phyloP scores from a whole-genome alignment of 2,888 invertebrate species.

The Cordilura impudica region DNA sequence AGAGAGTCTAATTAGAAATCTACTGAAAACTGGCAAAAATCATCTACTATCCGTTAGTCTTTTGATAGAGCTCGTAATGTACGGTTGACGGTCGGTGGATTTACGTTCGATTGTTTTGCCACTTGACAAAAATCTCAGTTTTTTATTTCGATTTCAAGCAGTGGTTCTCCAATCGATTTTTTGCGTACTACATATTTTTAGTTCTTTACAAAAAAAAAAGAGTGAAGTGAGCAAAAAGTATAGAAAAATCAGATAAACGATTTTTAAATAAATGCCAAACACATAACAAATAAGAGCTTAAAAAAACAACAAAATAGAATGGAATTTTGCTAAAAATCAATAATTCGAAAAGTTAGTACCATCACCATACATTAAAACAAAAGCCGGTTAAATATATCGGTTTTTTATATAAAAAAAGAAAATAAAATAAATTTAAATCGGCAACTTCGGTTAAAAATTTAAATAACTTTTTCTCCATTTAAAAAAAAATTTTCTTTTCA shows the following conservation, averaged over 20 bases:
- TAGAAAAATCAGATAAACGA: constrained; percentile 18
- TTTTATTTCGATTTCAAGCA: constrained; percentile 17
- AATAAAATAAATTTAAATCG: not conserved
- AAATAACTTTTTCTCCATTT: not conserved
- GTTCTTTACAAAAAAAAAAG: too few relatives aligned
- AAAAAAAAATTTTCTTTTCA: constrained; percentile 3
- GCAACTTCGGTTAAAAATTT: not conserved
- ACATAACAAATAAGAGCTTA: constrained; percentile 25
- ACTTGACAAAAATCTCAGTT: constrained; percentile 48
- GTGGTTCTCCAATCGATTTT: constrained; percentile 57
- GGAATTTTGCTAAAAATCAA: constrained; percentile 62
- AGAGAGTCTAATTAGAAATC: constrained; percentile 51
- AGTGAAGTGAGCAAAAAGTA: constrained; percentile 37
- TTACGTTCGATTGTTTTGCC: constrained; percentile 11
- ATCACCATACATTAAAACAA: not conserved
- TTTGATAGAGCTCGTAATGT: constrained; percentile 51
- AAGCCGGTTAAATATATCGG: constrained; percentile 32
- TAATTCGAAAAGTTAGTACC: constrained; percentile 53
- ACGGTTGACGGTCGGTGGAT: constrained; percentile 43
- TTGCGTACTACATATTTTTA: constrained; percentile 38
- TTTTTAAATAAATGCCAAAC: constrained; percentile 7
- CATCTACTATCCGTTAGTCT: constrained; percentile 55
- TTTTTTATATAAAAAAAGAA: not conserved
- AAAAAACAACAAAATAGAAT: constrained; percentile 46
- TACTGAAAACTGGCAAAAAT: constrained; percentile 45